Base-by-base conservation (phyloP, 37 sponge, comb jelly and placozoan genomes). In the Eunapius fragilis region DNA sequence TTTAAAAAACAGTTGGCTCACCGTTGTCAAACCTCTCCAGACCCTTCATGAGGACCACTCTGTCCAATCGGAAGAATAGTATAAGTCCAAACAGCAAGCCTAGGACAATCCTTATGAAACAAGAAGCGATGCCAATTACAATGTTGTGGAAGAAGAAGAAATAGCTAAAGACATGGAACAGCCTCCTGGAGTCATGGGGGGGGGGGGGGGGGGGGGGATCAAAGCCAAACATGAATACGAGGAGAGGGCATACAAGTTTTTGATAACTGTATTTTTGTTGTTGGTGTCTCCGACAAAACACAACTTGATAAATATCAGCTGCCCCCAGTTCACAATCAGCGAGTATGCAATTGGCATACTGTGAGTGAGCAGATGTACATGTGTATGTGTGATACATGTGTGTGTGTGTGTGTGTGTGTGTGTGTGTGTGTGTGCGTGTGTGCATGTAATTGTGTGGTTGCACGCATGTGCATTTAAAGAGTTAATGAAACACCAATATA, bases 11-110 rank as follows among this genome's bases (percentile, higher is more conserved):
- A n/a, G n/a, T n/a, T 2, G 25, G 31, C 76, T 23, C 17, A 87
- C 88, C 88, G 0, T 22, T 35, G 69, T 87, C 88, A 2, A 72
- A 73, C 26, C 23, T 68, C 71, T 87, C 88, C 3, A 87, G 75
- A 7, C 88, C 88, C 14, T 74, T 81, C 88, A 87, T 87, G 47
- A 87, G 74, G 17, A 87, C 82, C 28, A 74, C 75, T 0, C 76
- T 37, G 30, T 87, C 88, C 76, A 87, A 22, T 67, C 88, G 31
- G 32, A 81, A 58, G 37, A 87, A 32, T 0, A 87, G 82, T 9
- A 87, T 37, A 2, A 87, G 38, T 11, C 88, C 76, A 67, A 87
- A 81, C 50, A 47, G 2, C 30, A 81, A 0, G 5, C 78, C 67
- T 0, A 38, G 35, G 19, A 87, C 7, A 13, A 74, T 82, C 19